Evolutionary conservation across 2,113 vertebrate genomes (phyloP), one percentile per base, ranked within the genome.

Genomic region (Acanthochromis polyacanthus): DNA sequence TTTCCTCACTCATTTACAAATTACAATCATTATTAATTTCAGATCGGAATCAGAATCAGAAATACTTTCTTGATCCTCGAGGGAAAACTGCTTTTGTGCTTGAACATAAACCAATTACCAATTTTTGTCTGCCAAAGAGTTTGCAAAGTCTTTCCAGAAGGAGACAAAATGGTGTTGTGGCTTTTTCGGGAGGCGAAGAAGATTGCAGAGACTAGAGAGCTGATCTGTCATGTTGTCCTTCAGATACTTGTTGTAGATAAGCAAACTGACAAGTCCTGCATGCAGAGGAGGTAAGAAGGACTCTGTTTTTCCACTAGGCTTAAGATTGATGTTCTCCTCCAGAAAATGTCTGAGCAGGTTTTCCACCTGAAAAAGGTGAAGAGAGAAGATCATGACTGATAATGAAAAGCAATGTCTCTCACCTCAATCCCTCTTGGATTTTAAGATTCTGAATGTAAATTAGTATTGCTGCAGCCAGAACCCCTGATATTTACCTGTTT

Each of bases 401-500:
- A 10, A 1, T 43, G 23, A 14, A 71, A 66, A 53, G 58, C 6
- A 46, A 9, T 22, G 16, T 36, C 46, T n/a, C 56, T 23, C 2
- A 16, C 19, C 56, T 68, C 38, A 57, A 14, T 23, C 30, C 48
- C 0, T 53, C 2, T 40, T 51, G 14, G 38, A 22, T 53, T 40
- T 28, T 3, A 10, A 10, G 15, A 40, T 46, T 63, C 4, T 55
- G 38, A 19, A 53, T 56, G 19, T 63, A 3, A 20, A 23, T 4
- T 9, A 19, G 9, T 9, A 15, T 1, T 43, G 14, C 36, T 32
- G 0, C 6, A 43, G 23, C 66, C 16, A 23, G 61, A 58, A 36
- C 3, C 0, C 0, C 16, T 23, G 0, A 48, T 0, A 59, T 10
- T 38, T 91, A 97, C 96, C 95, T 96, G 32, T 0, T 62, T 0